A percentile compares a stretch with the other conserved stretches of the same genome.
Evolutionary conservation across 2,797 vertebrate genomes (phyloP).

Genomic region (Chaunax sp.): DNA sequence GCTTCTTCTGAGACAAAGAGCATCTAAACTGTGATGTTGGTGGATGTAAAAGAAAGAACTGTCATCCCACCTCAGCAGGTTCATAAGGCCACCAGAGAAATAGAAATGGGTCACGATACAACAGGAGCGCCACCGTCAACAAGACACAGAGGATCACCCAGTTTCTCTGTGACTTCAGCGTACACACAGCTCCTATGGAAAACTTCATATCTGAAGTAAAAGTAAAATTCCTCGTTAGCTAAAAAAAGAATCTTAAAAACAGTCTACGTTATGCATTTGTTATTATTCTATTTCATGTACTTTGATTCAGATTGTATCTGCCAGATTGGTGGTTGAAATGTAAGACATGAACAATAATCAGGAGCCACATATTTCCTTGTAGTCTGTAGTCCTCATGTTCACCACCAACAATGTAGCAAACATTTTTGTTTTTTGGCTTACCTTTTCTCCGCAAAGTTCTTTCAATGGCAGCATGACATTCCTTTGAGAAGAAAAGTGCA

Average conservation of each 20-base stretch:
- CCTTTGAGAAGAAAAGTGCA: neutral
- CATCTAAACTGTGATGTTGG: too few relatives aligned
- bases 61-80: slow-evolving; percentile 41
- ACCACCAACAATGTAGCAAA: neutral
- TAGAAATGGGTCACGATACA: slow-evolving; percentile 43
- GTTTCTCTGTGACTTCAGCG: too few relatives aligned
- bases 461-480: neutral
- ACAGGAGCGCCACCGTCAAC: slow-evolving; percentile 9
- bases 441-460: slow-evolving; percentile 6
- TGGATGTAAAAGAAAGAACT: neutral
- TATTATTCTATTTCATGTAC: neutral
- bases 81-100: slow-evolving; percentile 51
- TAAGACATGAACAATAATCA: neutral
- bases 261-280: too few relatives aligned
- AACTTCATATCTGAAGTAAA: slow-evolving; percentile 34
- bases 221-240: neutral
- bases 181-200: too few relatives aligned
- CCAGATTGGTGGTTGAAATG: neutral
- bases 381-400: neutral
- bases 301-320: neutral
- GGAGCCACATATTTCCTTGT: neutral
- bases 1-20: too few relatives aligned
- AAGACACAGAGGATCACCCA: slow-evolving; percentile 22
- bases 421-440: slow-evolving; percentile 17
- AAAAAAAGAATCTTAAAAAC: neutral